Base-by-base conservation (phyloP, 2,888 invertebrate species). In the Meteorus cinctellus region DNA sequence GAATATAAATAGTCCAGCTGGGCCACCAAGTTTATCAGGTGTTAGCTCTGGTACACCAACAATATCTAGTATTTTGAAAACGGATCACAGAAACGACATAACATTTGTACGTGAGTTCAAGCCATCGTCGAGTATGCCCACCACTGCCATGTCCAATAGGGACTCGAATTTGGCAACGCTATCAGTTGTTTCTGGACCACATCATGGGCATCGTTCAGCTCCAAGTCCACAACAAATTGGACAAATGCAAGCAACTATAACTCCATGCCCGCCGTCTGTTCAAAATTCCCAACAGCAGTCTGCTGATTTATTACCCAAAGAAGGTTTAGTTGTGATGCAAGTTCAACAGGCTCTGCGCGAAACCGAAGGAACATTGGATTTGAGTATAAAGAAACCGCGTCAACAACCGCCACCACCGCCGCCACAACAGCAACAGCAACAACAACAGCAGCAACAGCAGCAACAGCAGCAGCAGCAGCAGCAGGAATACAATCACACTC, bases 361-460 rank as follows among this genome's bases (percentile, higher is more conserved):
- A 45, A 91, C 92, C 0, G 93, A 93, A 85, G 93, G 93, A 2
- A 95, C 95, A 0, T 90, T 96, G 0, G 95, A 96, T 85, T 90
- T 96, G 80, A 95, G 95, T 84, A 94, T 95, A 75, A 95, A 95
- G 89, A 94, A 94, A 82, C 94, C 94, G 2, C 88, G 94, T 81
- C 90, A 91, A 59, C 88, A 90, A 73, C 88, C 88, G 51, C 80
- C 86, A 63, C 78, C 84, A 68, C 85, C 85, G 69, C 72, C 8
- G 19, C 51, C 45, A 8, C 72, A 72, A 31, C 66, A 66, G 36
- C 68, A 48, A 14, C 89, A 87, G 78, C 89, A 89, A n/a, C 24
- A 24, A 24, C 24, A 24, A 24, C 90, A 91, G 55, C 88, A 90
- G 74, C 24, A 24, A 24, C 24, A 24, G 24, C 24, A 24, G 24